Evolutionary conservation across 2,113 vertebrate genomes (phyloP).

Genomic region (Hoplias malabaricus): DNA sequence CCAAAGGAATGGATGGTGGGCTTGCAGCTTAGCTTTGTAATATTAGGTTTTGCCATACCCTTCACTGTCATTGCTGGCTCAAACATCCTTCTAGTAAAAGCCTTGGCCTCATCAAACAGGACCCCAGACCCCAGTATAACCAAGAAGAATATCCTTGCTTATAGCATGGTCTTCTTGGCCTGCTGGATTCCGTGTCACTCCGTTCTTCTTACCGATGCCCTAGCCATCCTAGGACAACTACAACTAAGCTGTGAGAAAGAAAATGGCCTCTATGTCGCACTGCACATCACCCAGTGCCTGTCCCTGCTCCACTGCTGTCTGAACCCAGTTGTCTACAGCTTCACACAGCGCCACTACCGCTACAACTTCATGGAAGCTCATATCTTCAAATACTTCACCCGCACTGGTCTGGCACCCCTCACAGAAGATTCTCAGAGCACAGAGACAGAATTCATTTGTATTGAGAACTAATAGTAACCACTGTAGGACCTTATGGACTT

Average conservation of each 20-base stretch:
- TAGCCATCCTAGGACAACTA: constrained; percentile 82
- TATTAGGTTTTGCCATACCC: constrained; percentile 87
- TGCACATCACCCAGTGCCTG: constrained; percentile 92
- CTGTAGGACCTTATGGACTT: background rate
- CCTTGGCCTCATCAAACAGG: constrained; percentile 62
- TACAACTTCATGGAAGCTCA: constrained; percentile 97
- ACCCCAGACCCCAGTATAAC: constrained; percentile 83
- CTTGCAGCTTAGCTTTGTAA: constrained; percentile 86
- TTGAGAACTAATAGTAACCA: constrained; percentile 79
- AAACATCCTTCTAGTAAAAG: constrained; percentile 81
- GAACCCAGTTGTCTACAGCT: constrained; percentile 95
- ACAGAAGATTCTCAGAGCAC: constrained; percentile 83
- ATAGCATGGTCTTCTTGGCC: constrained; percentile 87
- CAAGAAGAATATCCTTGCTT: constrained; percentile 86
- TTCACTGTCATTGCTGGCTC: constrained; percentile 87
- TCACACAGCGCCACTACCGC: constrained; percentile 89
- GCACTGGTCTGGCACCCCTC: constrained; percentile 88
- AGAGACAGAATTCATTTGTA: constrained; percentile 84
- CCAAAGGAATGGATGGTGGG: constrained; percentile 87
- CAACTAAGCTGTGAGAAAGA: constrained; percentile 86
- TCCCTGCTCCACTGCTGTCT: constrained; percentile 92
- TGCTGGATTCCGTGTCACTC: constrained; percentile 93
- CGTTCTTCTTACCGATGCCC: constrained; percentile 82
- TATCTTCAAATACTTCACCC: constrained; percentile 94
- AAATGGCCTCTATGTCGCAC: constrained; percentile 81